Evolutionary conservation across 2,888 invertebrate genomes (phyloP), one percentile per base, ranked within the genome.

Genomic region (Coenonympha arcania): DNA sequence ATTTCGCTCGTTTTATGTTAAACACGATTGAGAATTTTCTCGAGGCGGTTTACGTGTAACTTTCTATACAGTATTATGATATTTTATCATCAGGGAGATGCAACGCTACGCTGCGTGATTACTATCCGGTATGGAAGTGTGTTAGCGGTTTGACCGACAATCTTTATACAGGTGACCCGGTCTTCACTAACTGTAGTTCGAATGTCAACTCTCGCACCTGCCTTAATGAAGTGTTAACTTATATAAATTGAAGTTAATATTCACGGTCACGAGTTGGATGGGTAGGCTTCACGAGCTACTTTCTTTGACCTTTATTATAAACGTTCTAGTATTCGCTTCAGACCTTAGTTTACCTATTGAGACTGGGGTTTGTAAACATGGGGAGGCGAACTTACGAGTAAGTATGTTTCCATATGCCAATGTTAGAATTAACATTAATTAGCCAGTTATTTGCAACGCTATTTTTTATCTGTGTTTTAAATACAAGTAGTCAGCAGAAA

Each of bases 121-220:
- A 60, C 57, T 59, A 71, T 73, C 69, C 71, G 73, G 71, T 63
- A 64, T 65, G 57, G 58, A 78, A 75, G 74, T 77, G 60, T 76
- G 79, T 70, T 73, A 76, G 67, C 66, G 59, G 65, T 64, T 65
- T 64, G 66, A 65, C 67, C 63, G 65, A 64, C 66, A 65, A 59
- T 57, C 61, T 68, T 60, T 72, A 76, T 78, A 65, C 76, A 68
- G 79, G 79, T 85, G 71, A 86, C 85, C 83, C 73, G 78, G 86
- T 84, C 77, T 71, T 65, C 58, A 55, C 65, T 83, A 84, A 84
- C 84, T 78, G 85, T 84, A 69, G 71, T 76, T 78, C 60, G 67
- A 71, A 69, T 79, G 76, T 76, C 79, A 74, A 69, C 69, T 75
- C 68, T 69, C 65, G 63, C 69, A 71, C 71, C 65, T 70, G 61